phyloP scores from a whole-genome alignment of 2,797 vertebrate genomes.

The Sphaeramia orbicularis region DNA sequence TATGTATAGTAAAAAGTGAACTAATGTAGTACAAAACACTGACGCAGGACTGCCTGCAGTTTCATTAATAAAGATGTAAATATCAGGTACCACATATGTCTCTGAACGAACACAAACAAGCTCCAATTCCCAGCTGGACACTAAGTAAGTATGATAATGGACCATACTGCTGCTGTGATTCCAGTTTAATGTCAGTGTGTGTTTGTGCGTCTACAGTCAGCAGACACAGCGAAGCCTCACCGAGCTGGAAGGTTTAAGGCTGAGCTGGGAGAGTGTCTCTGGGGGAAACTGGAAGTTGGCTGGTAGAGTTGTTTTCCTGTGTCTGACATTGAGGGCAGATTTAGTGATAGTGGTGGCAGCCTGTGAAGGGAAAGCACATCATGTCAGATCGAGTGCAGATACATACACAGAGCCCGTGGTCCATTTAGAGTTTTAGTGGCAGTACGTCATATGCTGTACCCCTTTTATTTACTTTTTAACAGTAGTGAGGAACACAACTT shows the following conservation, averaged over 20 bases:
- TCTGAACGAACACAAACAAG: neutral
- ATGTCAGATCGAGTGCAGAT: neutral
- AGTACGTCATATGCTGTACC: too few species aligned
- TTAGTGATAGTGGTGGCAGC: constrained; percentile 87
- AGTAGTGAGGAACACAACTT: neutral
- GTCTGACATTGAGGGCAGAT: constrained; percentile 85
- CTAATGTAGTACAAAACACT: neutral
- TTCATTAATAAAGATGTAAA: neutral
- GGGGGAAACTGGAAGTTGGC: constrained; percentile 91
- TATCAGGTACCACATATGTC: neutral
- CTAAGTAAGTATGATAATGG: neutral
- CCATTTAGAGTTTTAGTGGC: neutral
- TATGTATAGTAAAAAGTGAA: neutral
- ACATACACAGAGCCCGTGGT: neutral
- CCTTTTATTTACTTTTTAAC: too few species aligned
- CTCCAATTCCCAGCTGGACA: neutral
- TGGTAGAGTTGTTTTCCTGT: constrained; percentile 90
- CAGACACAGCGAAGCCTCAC: constrained; percentile 79
- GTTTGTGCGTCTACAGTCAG: neutral
- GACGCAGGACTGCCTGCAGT: neutral
- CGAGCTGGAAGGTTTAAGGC: constrained; percentile 88
- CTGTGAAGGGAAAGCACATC: constrained; percentile 72
- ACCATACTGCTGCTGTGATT: neutral
- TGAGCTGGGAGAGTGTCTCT: constrained; percentile 85
- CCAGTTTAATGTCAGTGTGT: neutral